phyloP scores from a whole-genome alignment of 2,888 invertebrate species.

The Phlogophora meticulosa region DNA sequence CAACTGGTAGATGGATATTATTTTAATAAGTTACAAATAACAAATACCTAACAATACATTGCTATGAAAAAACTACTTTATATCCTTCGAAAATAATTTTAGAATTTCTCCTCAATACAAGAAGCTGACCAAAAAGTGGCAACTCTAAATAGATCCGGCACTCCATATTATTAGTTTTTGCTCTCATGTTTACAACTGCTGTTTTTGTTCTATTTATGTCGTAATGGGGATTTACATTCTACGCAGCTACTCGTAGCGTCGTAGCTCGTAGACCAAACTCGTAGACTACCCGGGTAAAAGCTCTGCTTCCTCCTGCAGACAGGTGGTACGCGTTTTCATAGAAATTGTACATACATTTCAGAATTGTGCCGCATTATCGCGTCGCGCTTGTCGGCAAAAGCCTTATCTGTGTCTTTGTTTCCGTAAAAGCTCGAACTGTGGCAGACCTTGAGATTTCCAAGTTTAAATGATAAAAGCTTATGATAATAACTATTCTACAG shows the following conservation, averaged over 20 bases:
- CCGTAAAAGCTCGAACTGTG: no score
- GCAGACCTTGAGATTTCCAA: no score
- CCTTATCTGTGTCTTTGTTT: no score
- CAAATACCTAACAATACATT: neutral
- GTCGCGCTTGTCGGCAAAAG: no score
- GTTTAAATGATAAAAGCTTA: no score
- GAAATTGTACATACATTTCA: no score
- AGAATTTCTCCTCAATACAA: neutral
- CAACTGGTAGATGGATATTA: neutral
- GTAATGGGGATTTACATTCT: slow-evolving; percentile 26
- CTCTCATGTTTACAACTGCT: slow-evolving; percentile 30
- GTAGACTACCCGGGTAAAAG: slow-evolving; percentile 6
- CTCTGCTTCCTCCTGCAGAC: no score
- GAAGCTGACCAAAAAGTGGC: neutral
- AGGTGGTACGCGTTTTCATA: no score
- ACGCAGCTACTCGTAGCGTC: slow-evolving; percentile 16
- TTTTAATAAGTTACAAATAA: neutral
- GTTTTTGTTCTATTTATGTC: slow-evolving; percentile 37
- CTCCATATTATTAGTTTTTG: slow-evolving; percentile 37
- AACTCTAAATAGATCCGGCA: slow-evolving; percentile 30
- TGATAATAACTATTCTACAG: no score
- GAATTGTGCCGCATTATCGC: no score
- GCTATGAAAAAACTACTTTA: neutral
- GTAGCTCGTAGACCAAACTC: slow-evolving; percentile 13
- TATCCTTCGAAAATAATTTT: neutral